Conservation (phyloP, 2,888 invertebrate genomes). For the Heteropelma amictum region DNA sequence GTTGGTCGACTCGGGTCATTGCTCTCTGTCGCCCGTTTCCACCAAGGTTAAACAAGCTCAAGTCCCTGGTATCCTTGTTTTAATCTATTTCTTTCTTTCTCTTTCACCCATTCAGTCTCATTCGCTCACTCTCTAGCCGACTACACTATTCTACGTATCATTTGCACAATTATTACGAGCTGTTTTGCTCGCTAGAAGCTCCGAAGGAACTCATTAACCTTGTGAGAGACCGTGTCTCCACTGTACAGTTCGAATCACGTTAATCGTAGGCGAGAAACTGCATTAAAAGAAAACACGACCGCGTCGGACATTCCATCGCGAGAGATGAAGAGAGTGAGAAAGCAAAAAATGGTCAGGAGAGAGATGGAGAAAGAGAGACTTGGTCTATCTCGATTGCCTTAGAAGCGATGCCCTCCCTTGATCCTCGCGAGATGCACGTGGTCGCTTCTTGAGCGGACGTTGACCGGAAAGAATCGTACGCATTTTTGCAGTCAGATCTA, state of each 20-base stretch:
- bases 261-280: not conserved
- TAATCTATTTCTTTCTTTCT: not conserved
- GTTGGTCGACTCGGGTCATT: conserved; percentile 23
- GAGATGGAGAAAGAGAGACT: conserved; percentile 12
- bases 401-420: conserved; percentile 38
- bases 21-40: conserved; percentile 32
- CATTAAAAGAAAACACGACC: conserved; percentile 4
- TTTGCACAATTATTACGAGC: conserved; percentile 19
- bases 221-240: no score
- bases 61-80: not conserved
- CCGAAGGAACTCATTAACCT: not conserved
- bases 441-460: conserved; percentile 60
- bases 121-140: not conserved
- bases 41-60: conserved; percentile 25
- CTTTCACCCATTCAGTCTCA: not conserved
- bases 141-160: not conserved
- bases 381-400: conserved; percentile 46
- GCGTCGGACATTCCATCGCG: not conserved
- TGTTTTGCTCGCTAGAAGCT: not conserved
- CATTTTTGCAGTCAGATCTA: conserved; percentile 59
- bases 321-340: conserved; percentile 10
- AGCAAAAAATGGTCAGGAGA: conserved; percentile 24
- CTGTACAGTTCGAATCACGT: not conserved
- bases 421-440: conserved; percentile 52
- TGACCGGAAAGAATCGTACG: conserved; percentile 65